Base-by-base conservation (phyloP, 2,888 invertebrate species). In the Artemia sp. region DNA sequence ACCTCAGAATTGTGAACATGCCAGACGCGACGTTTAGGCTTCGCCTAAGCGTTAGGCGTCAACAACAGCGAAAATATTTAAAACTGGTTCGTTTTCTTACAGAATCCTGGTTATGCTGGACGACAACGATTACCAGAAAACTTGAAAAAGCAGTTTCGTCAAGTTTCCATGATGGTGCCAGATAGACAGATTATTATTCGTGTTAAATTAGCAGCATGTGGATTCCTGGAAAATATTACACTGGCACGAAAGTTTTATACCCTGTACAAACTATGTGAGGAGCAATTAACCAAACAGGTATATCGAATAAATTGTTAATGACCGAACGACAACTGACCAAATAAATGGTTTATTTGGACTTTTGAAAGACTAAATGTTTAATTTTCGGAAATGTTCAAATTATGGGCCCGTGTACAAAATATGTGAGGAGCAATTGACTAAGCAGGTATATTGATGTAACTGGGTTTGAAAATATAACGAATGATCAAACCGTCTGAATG, bases 91-190 rank as follows among this genome's bases (percentile, higher is more conserved):
- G 67, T 70, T 24, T 19, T 14, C 67, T 75, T 77, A 10, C 77
- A 94, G 94, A 96, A 96, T 82, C 95, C 95, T 14, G 95, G 95
- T 0, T 96, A 96, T 77, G 95, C 95, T 51, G 95, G 95, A 0
- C 85, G 96, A 70, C 95, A 95, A 76, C 95, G 95, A 78, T 79
- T 96, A 68, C 96, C 96, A 0, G 96, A 96, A 80, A 96, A 96
- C 80, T 82, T 96, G 74, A 96, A 96, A 82, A 93, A 96, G 75
- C 95, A 96, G 79, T 96, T 96, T 79, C 86, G 96, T 70, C 94
- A 94, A 0, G 95, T 96, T 0, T 93, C 96, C 66, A 96, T 96
- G 96, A 82, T 82, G 95, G 95, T 96, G 14, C 95, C 96, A 0
- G 96, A 96, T 78, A 81, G 95, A 71, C 95, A 94, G 80, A 96